Percentiles rank a stretch among this genome's conserved stretches.
Evolutionary conservation across 2,888 invertebrate species (phyloP).

Genomic region (Parascotia fuliginaria): DNA sequence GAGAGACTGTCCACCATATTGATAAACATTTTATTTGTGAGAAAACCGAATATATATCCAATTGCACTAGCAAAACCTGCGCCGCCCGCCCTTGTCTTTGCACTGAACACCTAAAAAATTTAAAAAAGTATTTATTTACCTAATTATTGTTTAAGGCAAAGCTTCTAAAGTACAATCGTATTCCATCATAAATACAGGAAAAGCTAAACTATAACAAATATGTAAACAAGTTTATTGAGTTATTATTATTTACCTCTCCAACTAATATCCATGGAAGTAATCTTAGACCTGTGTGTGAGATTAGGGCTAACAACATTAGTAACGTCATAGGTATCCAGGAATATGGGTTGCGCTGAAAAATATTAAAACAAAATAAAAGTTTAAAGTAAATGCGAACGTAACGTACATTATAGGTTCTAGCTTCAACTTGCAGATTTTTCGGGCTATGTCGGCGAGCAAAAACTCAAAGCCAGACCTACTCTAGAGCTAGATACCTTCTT

Average conservation of each 20-base stretch:
- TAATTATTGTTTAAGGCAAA: too few species aligned
- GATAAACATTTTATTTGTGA: constrained; percentile 91
- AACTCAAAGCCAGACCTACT: too few species aligned
- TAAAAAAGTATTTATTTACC: background rate
- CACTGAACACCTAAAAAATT: constrained; percentile 85
- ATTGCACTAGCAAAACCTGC: constrained; percentile 90
- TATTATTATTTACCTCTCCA: constrained; percentile 86
- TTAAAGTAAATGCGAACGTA: too few species aligned
- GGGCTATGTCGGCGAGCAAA: too few species aligned
- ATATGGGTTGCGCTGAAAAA: constrained; percentile 74
- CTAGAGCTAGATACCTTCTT: too few species aligned
- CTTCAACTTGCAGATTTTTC: too few species aligned
- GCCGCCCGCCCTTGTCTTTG: constrained; percentile 89
- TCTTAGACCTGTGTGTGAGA: constrained; percentile 89
- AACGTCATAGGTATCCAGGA: constrained; percentile 90
- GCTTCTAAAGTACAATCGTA: background rate
- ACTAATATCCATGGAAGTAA: constrained; percentile 92
- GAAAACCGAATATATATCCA: constrained; percentile 91
- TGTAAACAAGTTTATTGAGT: background rate
- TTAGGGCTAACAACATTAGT: constrained; percentile 88
- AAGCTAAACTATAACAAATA: too few species aligned
- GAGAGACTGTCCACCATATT: constrained; percentile 87
- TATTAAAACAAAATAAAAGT: background rate
- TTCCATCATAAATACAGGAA: too few species aligned
- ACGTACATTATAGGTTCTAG: too few species aligned